phyloP scores from a whole-genome alignment of 1,140 invertebrate species.

The Daktulosphaira vitifoliae region DNA sequence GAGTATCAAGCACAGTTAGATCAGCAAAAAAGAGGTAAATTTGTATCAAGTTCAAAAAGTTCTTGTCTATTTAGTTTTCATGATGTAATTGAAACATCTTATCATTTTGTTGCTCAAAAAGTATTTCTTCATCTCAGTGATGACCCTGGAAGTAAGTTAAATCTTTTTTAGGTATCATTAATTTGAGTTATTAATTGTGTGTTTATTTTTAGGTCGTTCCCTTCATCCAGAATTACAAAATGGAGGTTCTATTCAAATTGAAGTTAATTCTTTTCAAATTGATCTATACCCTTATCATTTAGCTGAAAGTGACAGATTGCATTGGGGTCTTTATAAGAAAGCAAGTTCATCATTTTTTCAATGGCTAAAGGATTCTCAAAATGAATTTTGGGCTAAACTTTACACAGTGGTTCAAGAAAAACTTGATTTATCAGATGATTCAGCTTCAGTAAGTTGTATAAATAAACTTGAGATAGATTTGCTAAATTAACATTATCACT shows the following conservation, averaged over 20 bases:
- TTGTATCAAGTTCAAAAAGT: slow-evolving; percentile 45
- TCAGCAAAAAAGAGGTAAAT: slow-evolving; percentile 51
- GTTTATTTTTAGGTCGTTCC: slow-evolving; percentile 55
- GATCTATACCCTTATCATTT: slow-evolving; percentile 97
- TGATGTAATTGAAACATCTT: slow-evolving; percentile 95
- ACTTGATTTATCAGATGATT: neutral
- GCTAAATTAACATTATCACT: too few relatives aligned
- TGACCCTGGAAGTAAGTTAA: slow-evolving; percentile 70
- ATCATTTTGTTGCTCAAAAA: slow-evolving; percentile 87
- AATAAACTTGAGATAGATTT: too few relatives aligned
- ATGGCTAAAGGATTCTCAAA: slow-evolving; percentile 64
- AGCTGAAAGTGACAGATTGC: slow-evolving; percentile 71
- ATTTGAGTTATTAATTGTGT: neutral
- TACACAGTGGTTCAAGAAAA: slow-evolving; percentile 33
- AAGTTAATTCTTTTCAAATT: slow-evolving; percentile 76
- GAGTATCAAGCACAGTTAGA: slow-evolving; percentile 69
- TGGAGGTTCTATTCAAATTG: slow-evolving; percentile 90
- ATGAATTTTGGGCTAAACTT: slow-evolving; percentile 51
- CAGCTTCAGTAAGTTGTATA: too few relatives aligned
- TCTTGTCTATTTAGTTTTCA: slow-evolving; percentile 72
- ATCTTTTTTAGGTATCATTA: neutral
- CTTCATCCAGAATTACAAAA: slow-evolving; percentile 72
- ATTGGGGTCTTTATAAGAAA: slow-evolving; percentile 72
- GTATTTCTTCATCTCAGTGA: slow-evolving; percentile 97
- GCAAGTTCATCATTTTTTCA: slow-evolving; percentile 58